Evolutionary conservation across 2,113 vertebrate species (phyloP).

Genomic region (Tychaedon coryphoeus): DNA sequence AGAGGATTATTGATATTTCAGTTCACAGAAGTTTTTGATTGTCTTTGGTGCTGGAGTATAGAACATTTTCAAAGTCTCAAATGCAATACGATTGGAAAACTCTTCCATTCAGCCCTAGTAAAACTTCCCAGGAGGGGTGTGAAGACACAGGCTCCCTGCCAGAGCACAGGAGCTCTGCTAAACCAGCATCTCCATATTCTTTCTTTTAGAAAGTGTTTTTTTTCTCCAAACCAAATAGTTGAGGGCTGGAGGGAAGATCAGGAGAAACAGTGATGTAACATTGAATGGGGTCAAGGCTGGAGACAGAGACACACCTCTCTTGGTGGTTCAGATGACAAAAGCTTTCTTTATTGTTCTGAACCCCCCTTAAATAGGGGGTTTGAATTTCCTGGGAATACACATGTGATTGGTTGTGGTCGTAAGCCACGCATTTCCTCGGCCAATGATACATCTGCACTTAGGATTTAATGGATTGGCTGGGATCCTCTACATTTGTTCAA

Average conservation of each 20-base stretch:
- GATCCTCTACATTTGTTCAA: too few relatives aligned
- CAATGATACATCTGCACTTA: too few relatives aligned
- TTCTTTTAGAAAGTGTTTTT: neutral
- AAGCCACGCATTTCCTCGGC: too few relatives aligned
- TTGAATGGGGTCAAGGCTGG: too few relatives aligned
- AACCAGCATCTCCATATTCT: neutral
- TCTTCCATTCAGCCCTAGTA: neutral
- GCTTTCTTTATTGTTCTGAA: too few relatives aligned
- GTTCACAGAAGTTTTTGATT: neutral
- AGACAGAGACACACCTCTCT: too few relatives aligned
- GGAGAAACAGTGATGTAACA: neutral
- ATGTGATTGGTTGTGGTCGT: too few relatives aligned
- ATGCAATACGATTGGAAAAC: neutral
- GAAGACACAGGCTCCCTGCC: neutral
- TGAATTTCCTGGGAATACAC: too few relatives aligned
- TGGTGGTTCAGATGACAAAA: too few relatives aligned
- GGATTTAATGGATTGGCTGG: too few relatives aligned
- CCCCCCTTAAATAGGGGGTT: too few relatives aligned
- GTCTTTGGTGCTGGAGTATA: neutral
- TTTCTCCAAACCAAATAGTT: neutral
- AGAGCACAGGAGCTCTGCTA: neutral
- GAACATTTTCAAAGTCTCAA: neutral
- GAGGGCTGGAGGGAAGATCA: neutral
- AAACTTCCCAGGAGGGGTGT: neutral
- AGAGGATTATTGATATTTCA: neutral